phyloP scores from a whole-genome alignment of 2,797 vertebrate species.

The Vireo griseus region DNA sequence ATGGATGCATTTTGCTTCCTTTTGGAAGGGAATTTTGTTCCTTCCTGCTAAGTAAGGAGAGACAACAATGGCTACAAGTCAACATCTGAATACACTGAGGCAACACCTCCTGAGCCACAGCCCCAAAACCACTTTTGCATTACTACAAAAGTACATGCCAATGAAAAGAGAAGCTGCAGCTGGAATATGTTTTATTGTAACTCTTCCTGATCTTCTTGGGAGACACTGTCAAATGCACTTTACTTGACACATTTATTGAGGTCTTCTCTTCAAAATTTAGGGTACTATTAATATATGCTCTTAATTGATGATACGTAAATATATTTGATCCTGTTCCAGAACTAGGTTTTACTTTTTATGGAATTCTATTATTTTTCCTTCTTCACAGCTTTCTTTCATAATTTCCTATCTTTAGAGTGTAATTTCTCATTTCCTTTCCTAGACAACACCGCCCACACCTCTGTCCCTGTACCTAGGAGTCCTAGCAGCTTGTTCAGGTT shows the following conservation, averaged over 20 bases:
- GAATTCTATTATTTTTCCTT: not conserved
- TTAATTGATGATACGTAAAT: not conserved
- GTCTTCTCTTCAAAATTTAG: not conserved
- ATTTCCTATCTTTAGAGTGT: not conserved
- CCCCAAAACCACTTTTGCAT: not conserved
- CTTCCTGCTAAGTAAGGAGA: conserved; percentile 8
- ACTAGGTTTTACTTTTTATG: not conserved
- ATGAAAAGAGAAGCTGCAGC: not conserved
- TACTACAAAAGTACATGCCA: not conserved
- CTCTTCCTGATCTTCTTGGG: not conserved
- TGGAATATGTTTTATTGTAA: not conserved
- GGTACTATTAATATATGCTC: not conserved
- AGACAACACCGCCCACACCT: accelerated
- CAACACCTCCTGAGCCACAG: not conserved
- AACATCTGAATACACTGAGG: not conserved
- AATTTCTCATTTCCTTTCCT: not conserved
- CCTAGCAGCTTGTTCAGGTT: not conserved
- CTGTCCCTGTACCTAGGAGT: not conserved
- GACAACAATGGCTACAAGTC: not conserved
- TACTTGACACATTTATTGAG: not conserved
- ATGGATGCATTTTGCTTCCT: not conserved
- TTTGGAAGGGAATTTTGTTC: not conserved
- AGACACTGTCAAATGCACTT: not conserved
- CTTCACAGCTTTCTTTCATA: not conserved
- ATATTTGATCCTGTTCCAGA: not conserved